Evolutionary conservation across 2,888 invertebrate genomes (phyloP).

Genomic region (Callinectes sapidus): DNA sequence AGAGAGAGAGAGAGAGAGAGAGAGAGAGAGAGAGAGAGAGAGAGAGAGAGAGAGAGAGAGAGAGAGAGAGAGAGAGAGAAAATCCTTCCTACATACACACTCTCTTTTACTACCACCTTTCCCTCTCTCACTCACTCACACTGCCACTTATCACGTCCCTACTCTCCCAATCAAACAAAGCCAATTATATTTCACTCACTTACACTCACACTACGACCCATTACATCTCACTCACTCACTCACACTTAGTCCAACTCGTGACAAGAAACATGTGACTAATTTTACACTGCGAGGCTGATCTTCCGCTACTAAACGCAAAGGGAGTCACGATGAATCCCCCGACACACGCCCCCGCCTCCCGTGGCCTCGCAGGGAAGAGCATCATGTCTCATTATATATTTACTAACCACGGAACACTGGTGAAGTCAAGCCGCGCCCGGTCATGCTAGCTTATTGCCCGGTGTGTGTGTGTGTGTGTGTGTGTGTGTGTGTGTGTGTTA

Average conservation of each 20-base stretch:
- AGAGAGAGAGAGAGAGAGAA: slow-evolving; percentile 18
- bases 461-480: not conserved
- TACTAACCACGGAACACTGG: slow-evolving; percentile 9
- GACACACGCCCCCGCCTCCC: not conserved
- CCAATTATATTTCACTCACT: not conserved
- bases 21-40: slow-evolving; percentile 45
- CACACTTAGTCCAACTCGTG: not conserved
- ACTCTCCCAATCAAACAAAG: not conserved
- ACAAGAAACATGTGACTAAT: not conserved
- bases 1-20: slow-evolving; percentile 45
- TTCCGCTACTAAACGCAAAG: not conserved
- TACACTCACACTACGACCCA: not conserved
- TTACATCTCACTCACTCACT: slow-evolving; percentile 13
- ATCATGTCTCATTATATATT: not conserved
- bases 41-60: slow-evolving; percentile 36
- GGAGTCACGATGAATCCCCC: not conserved
- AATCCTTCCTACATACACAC: not conserved
- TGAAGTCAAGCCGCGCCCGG: not conserved
- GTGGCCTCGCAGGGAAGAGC: not conserved
- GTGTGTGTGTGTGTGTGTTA: not conserved
- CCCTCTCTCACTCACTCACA: not conserved
- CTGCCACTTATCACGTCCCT: not conserved
- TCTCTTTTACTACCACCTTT: not conserved
- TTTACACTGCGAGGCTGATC: not conserved
- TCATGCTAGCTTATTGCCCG: not conserved